Base-by-base conservation (phyloP, 2,797 vertebrate species). In the Acestrorhynchus altus region DNA sequence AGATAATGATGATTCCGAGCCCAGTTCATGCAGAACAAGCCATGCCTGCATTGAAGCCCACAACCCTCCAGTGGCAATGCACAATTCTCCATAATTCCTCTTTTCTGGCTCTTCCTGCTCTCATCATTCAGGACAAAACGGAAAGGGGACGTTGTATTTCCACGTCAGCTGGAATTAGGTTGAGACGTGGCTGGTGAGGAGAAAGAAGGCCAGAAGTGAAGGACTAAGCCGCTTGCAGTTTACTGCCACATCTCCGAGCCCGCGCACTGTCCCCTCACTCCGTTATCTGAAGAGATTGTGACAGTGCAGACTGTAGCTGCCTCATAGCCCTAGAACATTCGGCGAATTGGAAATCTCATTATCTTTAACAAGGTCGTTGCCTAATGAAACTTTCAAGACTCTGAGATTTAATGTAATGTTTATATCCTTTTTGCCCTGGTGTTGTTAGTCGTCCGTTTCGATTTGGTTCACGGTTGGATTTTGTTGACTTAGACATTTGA, bases 1-100 rank as follows among this genome's bases (percentile, higher is more conserved):
- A 83, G 78, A 81, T 86, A 82, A 82, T 81, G 65, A 68, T 83
- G 67, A 83, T 87, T 83, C 83, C 39, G 81, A 81, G 75, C 72
- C 81, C 54, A 75, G 71, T 44, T 79, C 46, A 56, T 57, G 63
- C 60, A 60, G 65, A 65, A 47, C 22, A 71, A 78, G 63, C 73
- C 81, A 60, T 52, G 44, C 74, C 46, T 60, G 42, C 64, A 28
- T 66, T 63, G 54, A 80, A 82, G 67, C 71, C 47, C 15, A 31
- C 39, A 49, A 70, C 65, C 46, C 66, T 65, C 20, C 35, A 52
- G 44, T 69, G 40, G 64, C 52, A 65, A 60, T 81, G 63, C 51
- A 31, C 65, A 75, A 83, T 56, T 69, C 40, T 69, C 26, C 40
- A 20, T 72, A 47, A 31, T 78, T 83, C 51, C 35, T 22, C 39